phyloP scores from a whole-genome alignment of 1,140 invertebrate species.

The Mylabris phalerata region DNA sequence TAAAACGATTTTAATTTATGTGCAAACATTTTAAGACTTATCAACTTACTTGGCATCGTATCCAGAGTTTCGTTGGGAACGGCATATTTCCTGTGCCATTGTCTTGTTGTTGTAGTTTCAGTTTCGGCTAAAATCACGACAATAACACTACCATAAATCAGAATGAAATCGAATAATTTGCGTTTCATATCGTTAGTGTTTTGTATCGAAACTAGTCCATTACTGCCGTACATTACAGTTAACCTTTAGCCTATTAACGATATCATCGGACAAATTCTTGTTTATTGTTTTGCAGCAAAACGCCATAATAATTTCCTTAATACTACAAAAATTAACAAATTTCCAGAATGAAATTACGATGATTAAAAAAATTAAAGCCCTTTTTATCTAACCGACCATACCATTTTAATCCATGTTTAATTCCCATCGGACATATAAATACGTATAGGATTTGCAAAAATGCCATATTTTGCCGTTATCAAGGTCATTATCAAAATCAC shows the following conservation, averaged over 20 bases:
- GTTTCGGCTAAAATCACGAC: no score
- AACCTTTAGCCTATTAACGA: no score
- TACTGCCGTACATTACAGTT: no score
- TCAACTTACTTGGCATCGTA: not conserved
- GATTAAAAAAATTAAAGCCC: no score
- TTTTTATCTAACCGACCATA: conserved; percentile 32
- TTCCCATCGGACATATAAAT: conserved; percentile 36
- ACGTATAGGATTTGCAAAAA: conserved; percentile 39
- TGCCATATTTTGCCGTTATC: conserved; percentile 42
- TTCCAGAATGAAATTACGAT: not conserved
- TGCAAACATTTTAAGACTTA: not conserved
- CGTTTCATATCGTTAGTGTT: no score
- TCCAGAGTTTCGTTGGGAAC: no score
- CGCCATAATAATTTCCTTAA: not conserved
- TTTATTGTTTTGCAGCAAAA: not conserved
- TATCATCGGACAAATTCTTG: no score
- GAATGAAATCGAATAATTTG: no score
- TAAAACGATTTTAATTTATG: not conserved
- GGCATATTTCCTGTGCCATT: no score
- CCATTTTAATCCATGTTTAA: conserved; percentile 34
- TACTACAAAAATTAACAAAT: not conserved
- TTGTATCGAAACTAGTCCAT: no score
- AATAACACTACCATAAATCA: no score
- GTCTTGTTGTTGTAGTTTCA: no score
- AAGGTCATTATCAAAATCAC: conserved; percentile 43